These are phyloP conservation scores for Lycia hirtaria DNA, from an alignment of 2,888 invertebrate genomes.

Conservation along the genomic window DNA sequence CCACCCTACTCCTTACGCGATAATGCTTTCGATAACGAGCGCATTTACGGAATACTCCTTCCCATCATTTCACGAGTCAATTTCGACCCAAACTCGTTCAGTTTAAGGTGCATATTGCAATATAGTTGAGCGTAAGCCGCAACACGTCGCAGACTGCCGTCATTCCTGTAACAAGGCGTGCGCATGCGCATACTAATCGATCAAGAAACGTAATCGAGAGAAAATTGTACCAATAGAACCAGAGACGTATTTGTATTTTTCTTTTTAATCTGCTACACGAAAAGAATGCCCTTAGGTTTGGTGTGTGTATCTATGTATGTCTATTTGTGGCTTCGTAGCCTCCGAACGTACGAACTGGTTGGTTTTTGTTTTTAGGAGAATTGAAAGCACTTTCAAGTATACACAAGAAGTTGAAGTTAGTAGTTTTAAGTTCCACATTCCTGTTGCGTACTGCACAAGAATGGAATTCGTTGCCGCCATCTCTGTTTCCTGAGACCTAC, in stretches of 20 bases:
- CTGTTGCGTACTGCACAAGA: too few relatives aligned
- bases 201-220: constrained; percentile 77
- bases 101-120: constrained; percentile 46
- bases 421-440: too few relatives aligned
- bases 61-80: constrained; percentile 43
- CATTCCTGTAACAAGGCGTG: constrained; percentile 75
- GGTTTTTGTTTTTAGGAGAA: too few relatives aligned
- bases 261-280: too few relatives aligned
- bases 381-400: too few relatives aligned
- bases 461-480: too few relatives aligned
- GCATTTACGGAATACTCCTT: constrained; percentile 53
- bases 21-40: constrained; percentile 71
- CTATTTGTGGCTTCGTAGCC: too few relatives aligned
- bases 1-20: constrained; percentile 67
- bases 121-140: constrained; percentile 36
- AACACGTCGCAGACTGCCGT: constrained; percentile 69
- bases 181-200: constrained; percentile 70
- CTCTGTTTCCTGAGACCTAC: too few relatives aligned
- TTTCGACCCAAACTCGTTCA: constrained; percentile 41
- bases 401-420: too few relatives aligned
- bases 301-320: too few relatives aligned
- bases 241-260: constrained; percentile 51
- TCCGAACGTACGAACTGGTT: too few relatives aligned
- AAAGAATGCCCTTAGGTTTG: too few relatives aligned
- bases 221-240: constrained; percentile 71